A percentile compares a stretch with the other conserved stretches of the same genome.
Evolutionary conservation across 2,888 invertebrate genomes (phyloP).

Genomic region (Anthophora plumipes): DNA sequence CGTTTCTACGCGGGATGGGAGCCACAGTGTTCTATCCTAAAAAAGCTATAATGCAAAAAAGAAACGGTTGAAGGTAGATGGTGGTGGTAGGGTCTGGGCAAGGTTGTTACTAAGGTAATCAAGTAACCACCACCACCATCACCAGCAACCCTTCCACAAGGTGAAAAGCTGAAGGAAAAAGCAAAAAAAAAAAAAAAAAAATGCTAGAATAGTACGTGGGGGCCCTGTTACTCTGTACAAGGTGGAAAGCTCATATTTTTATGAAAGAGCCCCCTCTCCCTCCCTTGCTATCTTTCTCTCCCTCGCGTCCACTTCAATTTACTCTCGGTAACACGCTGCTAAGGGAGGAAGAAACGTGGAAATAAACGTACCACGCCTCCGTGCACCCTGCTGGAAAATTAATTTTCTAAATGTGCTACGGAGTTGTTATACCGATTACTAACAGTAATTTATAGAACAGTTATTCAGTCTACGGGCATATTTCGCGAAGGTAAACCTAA

Average conservation of each 20-base stretch:
- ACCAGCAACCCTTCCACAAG: no score
- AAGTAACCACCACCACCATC: conserved; percentile 30
- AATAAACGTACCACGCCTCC: conserved; percentile 39
- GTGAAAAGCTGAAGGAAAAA: no score
- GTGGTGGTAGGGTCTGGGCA: conserved; percentile 11
- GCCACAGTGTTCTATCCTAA: background rate
- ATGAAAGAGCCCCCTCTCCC: conserved; percentile 35
- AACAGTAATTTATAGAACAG: no score
- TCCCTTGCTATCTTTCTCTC: background rate
- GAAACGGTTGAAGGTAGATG: conserved; percentile 47
- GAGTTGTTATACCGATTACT: conserved; percentile 22
- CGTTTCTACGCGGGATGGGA: background rate
- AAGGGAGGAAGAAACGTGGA: conserved; percentile 37
- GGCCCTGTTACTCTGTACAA: background rate
- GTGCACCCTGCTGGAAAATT: conserved; percentile 37
- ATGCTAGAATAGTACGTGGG: background rate
- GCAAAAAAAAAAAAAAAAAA: background rate
- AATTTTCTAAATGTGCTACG: conserved; percentile 59
- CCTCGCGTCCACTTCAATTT: conserved; percentile 52
- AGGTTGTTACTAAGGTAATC: conserved; percentile 42
- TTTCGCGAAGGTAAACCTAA: background rate
- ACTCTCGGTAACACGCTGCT: conserved; percentile 33
- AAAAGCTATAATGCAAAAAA: conserved; percentile 32
- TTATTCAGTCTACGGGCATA: no score
- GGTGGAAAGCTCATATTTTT: conserved; percentile 50